phyloP scores from a whole-genome alignment of 2,797 vertebrate species.

The Falco novaeseelandiae region DNA sequence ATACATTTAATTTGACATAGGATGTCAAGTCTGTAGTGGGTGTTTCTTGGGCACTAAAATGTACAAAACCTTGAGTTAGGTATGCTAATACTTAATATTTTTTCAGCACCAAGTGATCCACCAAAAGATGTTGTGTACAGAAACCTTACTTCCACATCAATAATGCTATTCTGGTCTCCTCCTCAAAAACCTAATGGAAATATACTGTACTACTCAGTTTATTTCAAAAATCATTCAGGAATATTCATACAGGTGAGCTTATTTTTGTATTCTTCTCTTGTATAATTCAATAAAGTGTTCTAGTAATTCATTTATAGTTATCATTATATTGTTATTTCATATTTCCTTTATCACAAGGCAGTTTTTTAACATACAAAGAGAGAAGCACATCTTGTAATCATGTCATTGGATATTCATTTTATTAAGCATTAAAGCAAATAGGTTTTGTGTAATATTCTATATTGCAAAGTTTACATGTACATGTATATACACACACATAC shows the following conservation, averaged over 20 bases:
- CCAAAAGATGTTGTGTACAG: conserved; percentile 84
- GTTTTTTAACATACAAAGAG: background rate
- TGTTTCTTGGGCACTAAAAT: background rate
- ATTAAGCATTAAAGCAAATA: background rate
- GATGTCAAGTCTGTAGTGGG: background rate
- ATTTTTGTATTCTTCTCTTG: background rate
- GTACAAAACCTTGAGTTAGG: background rate
- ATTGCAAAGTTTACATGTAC: background rate
- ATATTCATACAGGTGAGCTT: conserved; percentile 83
- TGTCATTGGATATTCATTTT: background rate
- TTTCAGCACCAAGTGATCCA: conserved; percentile 88
- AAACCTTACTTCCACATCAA: conserved; percentile 84
- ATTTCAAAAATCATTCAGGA: conserved; percentile 83
- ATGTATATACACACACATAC: background rate
- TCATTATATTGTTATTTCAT: background rate
- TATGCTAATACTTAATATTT: conserved; percentile 23
- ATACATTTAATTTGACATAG: background rate
- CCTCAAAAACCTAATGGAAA: conserved; percentile 89
- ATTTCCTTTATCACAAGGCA: background rate
- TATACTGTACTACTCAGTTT: conserved; percentile 88
- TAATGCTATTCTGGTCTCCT: conserved; percentile 86
- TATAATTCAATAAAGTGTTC: background rate
- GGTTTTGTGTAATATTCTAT: background rate
- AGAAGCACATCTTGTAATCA: background rate
- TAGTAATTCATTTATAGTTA: background rate